Percentiles rank a stretch among this genome's conserved stretches.
phyloP scores from a whole-genome alignment of 2,797 vertebrate genomes.

The Hephaestus fuliginosus region DNA sequence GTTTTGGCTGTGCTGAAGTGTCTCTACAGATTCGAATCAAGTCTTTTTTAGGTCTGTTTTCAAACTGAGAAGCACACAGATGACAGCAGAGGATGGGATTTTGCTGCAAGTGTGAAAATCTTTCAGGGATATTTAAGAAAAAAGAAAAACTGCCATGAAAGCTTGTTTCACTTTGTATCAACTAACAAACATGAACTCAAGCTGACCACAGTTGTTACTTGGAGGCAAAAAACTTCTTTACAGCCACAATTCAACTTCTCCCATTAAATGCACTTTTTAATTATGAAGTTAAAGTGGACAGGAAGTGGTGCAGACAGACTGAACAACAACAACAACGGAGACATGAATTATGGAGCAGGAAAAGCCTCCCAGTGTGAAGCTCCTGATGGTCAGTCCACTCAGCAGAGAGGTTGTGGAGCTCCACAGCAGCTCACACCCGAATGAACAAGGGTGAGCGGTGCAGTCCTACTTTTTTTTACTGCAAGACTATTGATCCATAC shows the following conservation, averaged over 20 bases:
- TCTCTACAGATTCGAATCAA: conserved; percentile 4
- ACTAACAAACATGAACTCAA: background rate
- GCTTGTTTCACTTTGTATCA: background rate
- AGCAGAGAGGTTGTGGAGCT: background rate
- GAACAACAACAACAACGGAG: conserved; percentile 21
- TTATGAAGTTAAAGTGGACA: conserved; percentile 8
- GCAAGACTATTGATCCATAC: conserved; percentile 10
- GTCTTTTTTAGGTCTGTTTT: background rate
- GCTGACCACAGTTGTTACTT: background rate
- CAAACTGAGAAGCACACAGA: background rate
- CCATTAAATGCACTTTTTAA: conserved; percentile 26
- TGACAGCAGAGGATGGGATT: background rate
- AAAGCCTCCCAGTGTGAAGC: conserved; percentile 28
- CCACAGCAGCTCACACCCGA: conserved; percentile 3
- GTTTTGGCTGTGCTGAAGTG: background rate
- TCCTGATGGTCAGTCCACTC: conserved; percentile 44
- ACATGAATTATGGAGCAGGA: conserved; percentile 50
- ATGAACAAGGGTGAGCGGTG: background rate
- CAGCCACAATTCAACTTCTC: background rate
- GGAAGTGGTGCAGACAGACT: conserved; percentile 4
- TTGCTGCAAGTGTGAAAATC: background rate
- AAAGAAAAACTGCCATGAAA: background rate
- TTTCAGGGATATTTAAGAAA: too few species aligned
- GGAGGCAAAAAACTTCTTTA: background rate
- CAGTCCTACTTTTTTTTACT: background rate